Evolutionary conservation across 2,797 vertebrate species (phyloP).

Genomic region (Cephalopachus bancanus): DNA sequence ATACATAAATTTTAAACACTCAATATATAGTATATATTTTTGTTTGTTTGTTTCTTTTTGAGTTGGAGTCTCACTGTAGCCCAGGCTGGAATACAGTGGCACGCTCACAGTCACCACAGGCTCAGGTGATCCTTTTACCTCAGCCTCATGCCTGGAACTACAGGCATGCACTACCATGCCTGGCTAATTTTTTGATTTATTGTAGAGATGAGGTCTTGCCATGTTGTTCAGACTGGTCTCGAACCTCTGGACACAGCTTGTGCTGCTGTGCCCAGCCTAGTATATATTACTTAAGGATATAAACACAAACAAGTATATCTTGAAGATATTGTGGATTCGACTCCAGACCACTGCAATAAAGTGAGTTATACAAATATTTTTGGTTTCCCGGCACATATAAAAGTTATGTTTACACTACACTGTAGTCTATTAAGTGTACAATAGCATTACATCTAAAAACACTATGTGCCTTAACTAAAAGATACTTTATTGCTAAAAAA

Average conservation of each 20-base stretch:
- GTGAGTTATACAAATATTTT: background rate
- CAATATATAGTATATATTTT: background rate
- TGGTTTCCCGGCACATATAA: background rate
- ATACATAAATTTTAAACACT: background rate
- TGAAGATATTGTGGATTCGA: background rate
- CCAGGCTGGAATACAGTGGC: too few species aligned
- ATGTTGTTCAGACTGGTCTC: too few species aligned
- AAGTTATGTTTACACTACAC: background rate
- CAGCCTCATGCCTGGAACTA: too few species aligned
- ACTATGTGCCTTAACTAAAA: background rate
- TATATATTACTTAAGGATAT: background rate
- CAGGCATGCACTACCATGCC: too few species aligned
- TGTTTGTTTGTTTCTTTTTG: too few species aligned
- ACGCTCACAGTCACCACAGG: too few species aligned
- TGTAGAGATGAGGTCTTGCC: too few species aligned
- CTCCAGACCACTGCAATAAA: background rate
- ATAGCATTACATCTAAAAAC: background rate
- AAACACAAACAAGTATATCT: background rate
- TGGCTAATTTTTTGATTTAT: too few species aligned
- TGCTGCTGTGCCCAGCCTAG: background rate
- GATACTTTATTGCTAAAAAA: background rate
- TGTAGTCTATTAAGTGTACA: background rate
- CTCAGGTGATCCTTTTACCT: too few species aligned
- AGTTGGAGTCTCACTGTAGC: too few species aligned
- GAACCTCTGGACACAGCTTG: too few species aligned